Conservation (phyloP, 2,888 invertebrate genomes). For the Yponomeuta evonymella region DNA sequence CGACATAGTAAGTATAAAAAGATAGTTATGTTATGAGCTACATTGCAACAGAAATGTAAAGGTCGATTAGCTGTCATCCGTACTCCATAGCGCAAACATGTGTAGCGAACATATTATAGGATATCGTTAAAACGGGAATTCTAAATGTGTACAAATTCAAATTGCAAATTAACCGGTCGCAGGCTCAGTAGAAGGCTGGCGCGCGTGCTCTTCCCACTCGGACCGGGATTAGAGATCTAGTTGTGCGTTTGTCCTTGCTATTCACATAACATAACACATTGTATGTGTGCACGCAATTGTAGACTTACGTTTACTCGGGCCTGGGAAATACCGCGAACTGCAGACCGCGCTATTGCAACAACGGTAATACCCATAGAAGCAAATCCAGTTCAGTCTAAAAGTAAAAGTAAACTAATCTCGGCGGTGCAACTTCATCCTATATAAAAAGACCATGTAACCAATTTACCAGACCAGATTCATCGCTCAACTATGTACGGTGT, state of each 20-base stretch:
- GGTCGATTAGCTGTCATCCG: neutral
- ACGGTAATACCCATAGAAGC: neutral
- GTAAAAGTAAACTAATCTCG: neutral
- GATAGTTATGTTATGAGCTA: too few relatives aligned
- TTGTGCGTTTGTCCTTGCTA: slow-evolving; percentile 55
- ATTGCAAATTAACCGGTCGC: slow-evolving; percentile 55
- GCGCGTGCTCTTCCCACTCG: slow-evolving; percentile 55
- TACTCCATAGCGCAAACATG: neutral
- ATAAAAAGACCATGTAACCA: too few relatives aligned
- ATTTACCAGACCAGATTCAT: neutral
- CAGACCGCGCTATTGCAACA: neutral
- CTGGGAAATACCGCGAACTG: neutral
- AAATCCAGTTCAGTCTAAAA: neutral
- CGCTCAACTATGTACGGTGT: neutral
- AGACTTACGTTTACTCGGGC: neutral
- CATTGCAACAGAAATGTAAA: neutral
- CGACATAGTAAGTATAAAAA: too few relatives aligned
- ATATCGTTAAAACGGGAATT: slow-evolving; percentile 20
- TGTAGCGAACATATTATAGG: neutral
- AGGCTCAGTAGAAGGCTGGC: slow-evolving; percentile 32
- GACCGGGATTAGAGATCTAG: slow-evolving; percentile 58
- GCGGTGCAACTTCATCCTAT: too few relatives aligned
- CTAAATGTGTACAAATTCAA: slow-evolving; percentile 45
- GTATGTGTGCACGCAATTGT: neutral
- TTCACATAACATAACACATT: slow-evolving; percentile 24